A percentile compares a stretch with the other conserved stretches of the same genome.
These are phyloP conservation scores for Synanceia verrucosa DNA, from an alignment of 2,797 vertebrate species.

Conservation along the genomic window DNA sequence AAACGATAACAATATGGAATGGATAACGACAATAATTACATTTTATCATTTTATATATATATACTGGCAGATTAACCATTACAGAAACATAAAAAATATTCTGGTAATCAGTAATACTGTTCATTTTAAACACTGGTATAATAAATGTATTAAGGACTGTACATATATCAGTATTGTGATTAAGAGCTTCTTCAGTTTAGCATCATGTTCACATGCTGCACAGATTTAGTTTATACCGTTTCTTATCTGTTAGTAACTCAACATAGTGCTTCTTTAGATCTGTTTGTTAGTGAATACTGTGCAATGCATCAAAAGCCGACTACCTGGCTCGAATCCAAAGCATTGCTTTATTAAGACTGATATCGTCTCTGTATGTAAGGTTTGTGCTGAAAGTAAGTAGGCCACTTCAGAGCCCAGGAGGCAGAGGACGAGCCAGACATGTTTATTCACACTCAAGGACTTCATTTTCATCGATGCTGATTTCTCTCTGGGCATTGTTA, in stretches of 20 bases:
- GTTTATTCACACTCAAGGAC: constrained; percentile 26
- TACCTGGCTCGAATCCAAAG: neutral
- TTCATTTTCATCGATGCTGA: constrained; percentile 24
- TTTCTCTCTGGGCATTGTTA: constrained; percentile 9
- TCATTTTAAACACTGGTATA: no score
- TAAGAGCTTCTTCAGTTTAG: neutral
- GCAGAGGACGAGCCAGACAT: neutral
- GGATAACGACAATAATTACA: no score
- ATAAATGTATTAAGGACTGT: no score
- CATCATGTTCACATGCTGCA: neutral
- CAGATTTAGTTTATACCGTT: neutral
- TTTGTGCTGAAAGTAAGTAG: constrained; percentile 30
- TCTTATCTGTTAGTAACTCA: neutral
- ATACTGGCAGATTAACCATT: no score
- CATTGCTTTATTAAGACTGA: neutral
- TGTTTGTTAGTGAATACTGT: no score
- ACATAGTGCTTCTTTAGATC: neutral
- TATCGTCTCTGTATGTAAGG: constrained; percentile 1
- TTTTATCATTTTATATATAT: no score
- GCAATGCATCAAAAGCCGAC: neutral
- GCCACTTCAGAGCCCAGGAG: constrained; percentile 12
- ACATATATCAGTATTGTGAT: neutral
- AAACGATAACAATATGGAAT: no score
- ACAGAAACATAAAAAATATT: no score
- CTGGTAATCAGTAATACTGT: no score